Base-by-base conservation (phyloP, 2,797 vertebrate species). In the Coranthus polyacanthus region DNA sequence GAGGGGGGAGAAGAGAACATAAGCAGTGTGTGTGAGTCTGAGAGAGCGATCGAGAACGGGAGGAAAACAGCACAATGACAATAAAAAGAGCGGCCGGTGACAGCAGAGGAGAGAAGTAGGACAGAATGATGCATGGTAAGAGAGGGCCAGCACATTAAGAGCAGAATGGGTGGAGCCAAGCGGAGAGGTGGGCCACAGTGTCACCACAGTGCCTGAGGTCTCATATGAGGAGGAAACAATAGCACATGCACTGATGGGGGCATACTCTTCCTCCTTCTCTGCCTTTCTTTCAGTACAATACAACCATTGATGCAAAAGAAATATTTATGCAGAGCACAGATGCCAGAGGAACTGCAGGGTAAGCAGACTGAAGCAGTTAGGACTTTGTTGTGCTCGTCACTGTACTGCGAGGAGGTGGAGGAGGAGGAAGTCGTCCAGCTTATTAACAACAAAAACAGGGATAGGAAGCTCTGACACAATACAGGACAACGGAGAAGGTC, bases 321-420 rank as follows among this genome's bases (percentile, higher is more conserved):
- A 89, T 88, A 86, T 87, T 82, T 86, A 88, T 88, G 88, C 86
- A 73, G 67, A 72, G 75, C 75, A 71, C 79, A 89, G 81, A 90
- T 79, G 79, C 76, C 78, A 68, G 72, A 62, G 70, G 77, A 78
- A 64, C 57, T 76, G 81, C 81, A 58, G 72, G 68, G 67, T 74
- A 67, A 72, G 79, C 78, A 78, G 69, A 37, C 38, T 16, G 43
- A 56, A 64, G 52, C 24, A 46, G 64, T 24, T 3, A 41, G 37
- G 73, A 53, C 67, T 63, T 51, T 82, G 74, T 61, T 68, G 58
- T 41, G 75, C 69, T 55, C 64, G 77, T 79, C 78, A 87, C 73
- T 78, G 74, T 75, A 71, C 63, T 18, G 57, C 36, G 55, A 45
- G 60, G 75, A 77, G 64, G 76, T 17, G 75, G 76, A 82, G 47